Base-by-base conservation (phyloP, 2,113 vertebrate genomes). In the Phalacrocorax carbo region DNA sequence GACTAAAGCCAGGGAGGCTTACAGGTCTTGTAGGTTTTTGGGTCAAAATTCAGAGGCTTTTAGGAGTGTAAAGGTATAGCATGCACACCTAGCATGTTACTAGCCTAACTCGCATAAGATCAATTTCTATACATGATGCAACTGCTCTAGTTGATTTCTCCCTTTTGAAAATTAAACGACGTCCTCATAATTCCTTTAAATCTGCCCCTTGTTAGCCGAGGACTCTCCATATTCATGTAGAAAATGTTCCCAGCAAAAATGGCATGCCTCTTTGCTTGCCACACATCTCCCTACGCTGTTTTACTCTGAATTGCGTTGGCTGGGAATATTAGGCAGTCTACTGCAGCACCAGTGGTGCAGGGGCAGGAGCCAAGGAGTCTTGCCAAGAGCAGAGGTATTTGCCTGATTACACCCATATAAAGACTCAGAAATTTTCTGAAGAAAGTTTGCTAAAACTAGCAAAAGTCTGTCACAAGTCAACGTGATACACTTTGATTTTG, bases 61-160 rank as follows among this genome's bases (percentile, higher is more conserved):
- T 79, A 76, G 14, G 10, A 55, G 15, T 5, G 17, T 86, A 66
- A 13, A 57, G 25, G 34, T n/a, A 26, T 34, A 86, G 60, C 11
- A 29, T 12, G 25, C 15, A 22, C 17, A 25, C 4, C 3, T 22
- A 25, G 14, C 1, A 0, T 1, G 1, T 75, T 60, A 11, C 32
- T 68, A 78, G 55, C 25, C 22, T 20, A 42, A 32, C 10, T 82
- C 44, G 70, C 25, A 3, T 19, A 26, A 60, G 10, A 17, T 44
- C n/a, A 9, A 10, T 27, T 68, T 49, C 22, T 73, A 1, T 36
- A 23, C 26, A 64, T 2, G 26, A 13, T 54, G 19, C 10, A 90
- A 12, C 34, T 48, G 27, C 36, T 42, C 25, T 42, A 38, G 32
- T 29, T 15, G 48, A 27, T 62, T 66, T 19, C 26, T 73, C 46